These are phyloP conservation scores for Nothoprocta pentlandii DNA, from an alignment of 2,113 vertebrate genomes.

Conservation along the genomic window DNA sequence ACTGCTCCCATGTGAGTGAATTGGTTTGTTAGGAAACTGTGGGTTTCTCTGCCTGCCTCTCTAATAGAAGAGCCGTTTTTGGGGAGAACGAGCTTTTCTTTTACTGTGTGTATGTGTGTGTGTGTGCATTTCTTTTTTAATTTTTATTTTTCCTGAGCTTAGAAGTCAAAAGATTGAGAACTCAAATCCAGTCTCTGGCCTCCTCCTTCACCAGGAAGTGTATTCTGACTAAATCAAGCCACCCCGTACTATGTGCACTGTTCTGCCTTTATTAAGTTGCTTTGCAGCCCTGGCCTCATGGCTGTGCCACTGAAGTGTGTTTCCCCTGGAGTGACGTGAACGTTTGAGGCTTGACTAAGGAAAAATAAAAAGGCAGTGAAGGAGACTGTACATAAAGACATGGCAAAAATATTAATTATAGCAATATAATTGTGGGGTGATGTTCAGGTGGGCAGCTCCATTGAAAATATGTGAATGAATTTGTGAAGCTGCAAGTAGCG, in stretches of 20 bases:
- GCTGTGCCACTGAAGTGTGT: constrained; percentile 90
- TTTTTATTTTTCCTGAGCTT: neutral
- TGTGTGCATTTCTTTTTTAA: neutral
- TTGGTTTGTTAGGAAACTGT: constrained; percentile 25
- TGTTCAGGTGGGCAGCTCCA: constrained; percentile 90
- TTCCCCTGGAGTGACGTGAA: constrained; percentile 85
- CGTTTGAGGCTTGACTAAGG: constrained; percentile 81
- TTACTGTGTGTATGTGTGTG: neutral
- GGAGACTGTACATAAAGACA: constrained; percentile 90
- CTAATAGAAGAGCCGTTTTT: constrained; percentile 59
- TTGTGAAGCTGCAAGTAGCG: constrained; percentile 89
- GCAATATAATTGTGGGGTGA: constrained; percentile 91
- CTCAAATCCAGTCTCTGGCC: constrained; percentile 91
- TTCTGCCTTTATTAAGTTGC: constrained; percentile 84
- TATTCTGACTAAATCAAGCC: constrained; percentile 83
- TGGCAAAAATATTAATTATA: constrained; percentile 88
- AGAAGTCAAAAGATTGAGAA: constrained; percentile 66
- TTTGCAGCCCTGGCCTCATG: constrained; percentile 90
- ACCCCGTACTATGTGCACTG: constrained; percentile 89
- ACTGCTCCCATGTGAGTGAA: constrained; percentile 38
- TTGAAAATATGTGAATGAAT: constrained; percentile 86
- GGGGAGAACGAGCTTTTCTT: constrained; percentile 18
- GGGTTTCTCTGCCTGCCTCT: constrained; percentile 67
- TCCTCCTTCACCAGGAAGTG: constrained; percentile 85
- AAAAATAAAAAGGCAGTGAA: constrained; percentile 83